phyloP scores from a whole-genome alignment of 1,140 invertebrate species.

The Zaprionus gabonicus region DNA sequence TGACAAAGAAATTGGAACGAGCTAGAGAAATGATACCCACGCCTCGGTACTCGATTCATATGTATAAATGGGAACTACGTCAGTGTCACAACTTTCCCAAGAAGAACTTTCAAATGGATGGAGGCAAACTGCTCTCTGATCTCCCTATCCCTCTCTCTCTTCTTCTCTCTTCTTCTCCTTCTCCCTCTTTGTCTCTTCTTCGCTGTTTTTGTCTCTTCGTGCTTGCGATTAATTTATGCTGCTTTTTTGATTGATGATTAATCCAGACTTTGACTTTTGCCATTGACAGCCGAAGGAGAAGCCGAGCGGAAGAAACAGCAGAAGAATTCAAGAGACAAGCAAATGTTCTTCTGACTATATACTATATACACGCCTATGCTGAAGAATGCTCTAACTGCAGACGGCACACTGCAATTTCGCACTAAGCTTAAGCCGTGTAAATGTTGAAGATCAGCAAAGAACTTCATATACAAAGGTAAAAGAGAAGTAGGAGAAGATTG shows the following conservation, averaged over 20 bases:
- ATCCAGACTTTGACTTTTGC: conserved; percentile 81
- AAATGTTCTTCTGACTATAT: conserved; percentile 23
- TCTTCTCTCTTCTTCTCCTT: not conserved
- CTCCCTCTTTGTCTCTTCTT: not conserved
- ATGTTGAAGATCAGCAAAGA: not conserved
- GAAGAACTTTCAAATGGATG: conserved; percentile 20
- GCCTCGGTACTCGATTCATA: not conserved
- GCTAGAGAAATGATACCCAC: conserved; percentile 5
- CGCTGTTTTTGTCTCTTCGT: conserved; percentile 5
- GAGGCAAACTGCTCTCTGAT: conserved; percentile 1
- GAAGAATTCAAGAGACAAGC: conserved; percentile 14
- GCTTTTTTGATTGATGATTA: conserved; percentile 76
- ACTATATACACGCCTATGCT: not conserved
- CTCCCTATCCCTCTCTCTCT: not conserved
- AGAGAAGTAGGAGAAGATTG: too few relatives aligned
- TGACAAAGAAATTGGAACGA: conserved; percentile 4
- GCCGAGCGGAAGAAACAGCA: conserved; percentile 25
- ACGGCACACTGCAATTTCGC: not conserved
- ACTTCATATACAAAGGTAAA: not conserved
- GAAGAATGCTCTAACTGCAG: not conserved
- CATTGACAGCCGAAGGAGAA: conserved; percentile 55
- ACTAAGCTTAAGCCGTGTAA: not conserved
- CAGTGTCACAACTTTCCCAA: conserved; percentile 47
- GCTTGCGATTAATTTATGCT: conserved; percentile 72
- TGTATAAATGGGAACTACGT: conserved; percentile 15